Conservation (phyloP, 2,888 invertebrate species). For the Rhingia campestris region DNA sequence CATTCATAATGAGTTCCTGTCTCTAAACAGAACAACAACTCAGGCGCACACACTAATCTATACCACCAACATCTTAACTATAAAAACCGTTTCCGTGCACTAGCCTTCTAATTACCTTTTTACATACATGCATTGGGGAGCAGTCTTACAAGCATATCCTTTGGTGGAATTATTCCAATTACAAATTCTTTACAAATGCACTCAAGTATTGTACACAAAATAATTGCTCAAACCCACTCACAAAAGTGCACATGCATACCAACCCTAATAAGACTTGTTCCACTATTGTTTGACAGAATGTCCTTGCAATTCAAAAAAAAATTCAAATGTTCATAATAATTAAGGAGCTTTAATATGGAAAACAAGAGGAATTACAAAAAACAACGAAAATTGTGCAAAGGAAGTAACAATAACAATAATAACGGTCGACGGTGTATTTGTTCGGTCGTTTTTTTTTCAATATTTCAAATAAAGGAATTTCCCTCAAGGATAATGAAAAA, state of each 20-base stretch:
- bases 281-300: conserved; percentile 36
- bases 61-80: too few relatives aligned
- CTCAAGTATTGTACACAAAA: conserved; percentile 15
- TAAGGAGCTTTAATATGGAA: conserved; percentile 48
- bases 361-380: conserved; percentile 16
- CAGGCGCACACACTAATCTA: too few relatives aligned
- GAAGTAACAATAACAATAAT: conserved; percentile 61
- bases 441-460: conserved; percentile 8
- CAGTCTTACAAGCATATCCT: conserved; percentile 17
- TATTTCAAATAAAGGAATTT: conserved; percentile 56
- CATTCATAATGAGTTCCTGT: too few relatives aligned
- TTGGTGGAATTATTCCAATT: conserved; percentile 56
- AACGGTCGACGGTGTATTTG: conserved; percentile 37
- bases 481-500: conserved; percentile 66
- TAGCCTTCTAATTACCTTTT: conserved; percentile 53
- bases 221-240: conserved; percentile 3
- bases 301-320: conserved; percentile 61
- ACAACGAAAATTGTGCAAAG: conserved; percentile 9
- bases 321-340: conserved; percentile 55
- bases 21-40: too few relatives aligned
- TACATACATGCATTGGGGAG: conserved; percentile 15
- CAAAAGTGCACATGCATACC: neutral
- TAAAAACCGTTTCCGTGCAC: conserved; percentile 4
- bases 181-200: conserved; percentile 50
- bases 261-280: conserved; percentile 8